Percentiles rank a stretch among this genome's conserved stretches.
Evolutionary conservation across 2,113 vertebrate genomes (phyloP).

Genomic region (Agapornis roseicollis): DNA sequence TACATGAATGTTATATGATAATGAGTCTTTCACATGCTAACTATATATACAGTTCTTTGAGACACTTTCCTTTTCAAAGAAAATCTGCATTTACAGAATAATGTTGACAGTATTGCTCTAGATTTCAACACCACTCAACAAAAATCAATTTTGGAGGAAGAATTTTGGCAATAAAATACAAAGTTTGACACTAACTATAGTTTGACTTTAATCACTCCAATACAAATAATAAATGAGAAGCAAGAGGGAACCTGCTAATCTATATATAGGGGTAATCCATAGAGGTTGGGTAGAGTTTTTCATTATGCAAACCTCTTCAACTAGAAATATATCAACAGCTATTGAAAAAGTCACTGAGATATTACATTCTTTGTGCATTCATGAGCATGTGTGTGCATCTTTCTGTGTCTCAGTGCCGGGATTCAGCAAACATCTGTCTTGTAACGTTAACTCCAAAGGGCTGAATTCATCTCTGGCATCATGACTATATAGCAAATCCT

Average conservation of each 20-base stretch:
- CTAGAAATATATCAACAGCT: neutral
- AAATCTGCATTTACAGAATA: neutral
- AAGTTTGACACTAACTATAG: neutral
- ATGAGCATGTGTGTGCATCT: neutral
- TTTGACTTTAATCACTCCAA: neutral
- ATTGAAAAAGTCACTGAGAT: neutral
- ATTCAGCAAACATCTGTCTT: neutral
- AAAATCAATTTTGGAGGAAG: neutral
- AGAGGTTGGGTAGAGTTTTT: neutral
- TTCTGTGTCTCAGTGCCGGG: neutral
- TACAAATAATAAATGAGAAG: neutral
- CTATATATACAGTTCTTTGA: neutral
- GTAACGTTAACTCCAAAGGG: neutral
- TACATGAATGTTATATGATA: neutral
- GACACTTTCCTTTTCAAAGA: neutral
- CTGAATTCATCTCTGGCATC: neutral
- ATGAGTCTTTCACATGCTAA: neutral
- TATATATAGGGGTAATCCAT: neutral
- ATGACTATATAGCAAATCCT: neutral
- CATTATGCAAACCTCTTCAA: neutral
- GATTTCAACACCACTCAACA: neutral
- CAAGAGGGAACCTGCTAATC: neutral
- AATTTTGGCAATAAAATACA: neutral
- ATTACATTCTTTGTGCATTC: neutral
- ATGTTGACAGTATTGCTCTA: neutral